Evolutionary conservation across 2,113 vertebrate genomes (phyloP).

Genomic region (Marmota flaviventris): DNA sequence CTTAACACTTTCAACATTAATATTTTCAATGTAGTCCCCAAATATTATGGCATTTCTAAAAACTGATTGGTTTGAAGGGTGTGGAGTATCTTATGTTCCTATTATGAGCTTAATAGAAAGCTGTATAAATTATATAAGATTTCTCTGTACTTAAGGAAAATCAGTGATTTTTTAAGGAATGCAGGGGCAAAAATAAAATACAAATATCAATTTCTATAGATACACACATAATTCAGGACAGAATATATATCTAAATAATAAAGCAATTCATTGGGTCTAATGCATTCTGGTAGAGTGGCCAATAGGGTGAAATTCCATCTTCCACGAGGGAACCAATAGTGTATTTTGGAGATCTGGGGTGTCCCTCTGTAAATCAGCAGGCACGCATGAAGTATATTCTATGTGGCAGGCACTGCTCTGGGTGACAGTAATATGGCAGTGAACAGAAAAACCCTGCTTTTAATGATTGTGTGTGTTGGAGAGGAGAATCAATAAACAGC

Average conservation of each 20-base stretch:
- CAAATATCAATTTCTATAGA: constrained; percentile 12
- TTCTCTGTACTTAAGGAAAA: neutral
- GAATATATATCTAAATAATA: neutral
- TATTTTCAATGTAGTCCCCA: neutral
- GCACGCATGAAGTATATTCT: neutral
- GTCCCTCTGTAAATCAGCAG: neutral
- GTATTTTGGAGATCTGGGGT: neutral
- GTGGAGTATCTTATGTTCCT: neutral
- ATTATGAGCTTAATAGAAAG: constrained; percentile 7
- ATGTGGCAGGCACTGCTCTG: neutral
- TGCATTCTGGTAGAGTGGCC: neutral
- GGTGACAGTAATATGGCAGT: neutral
- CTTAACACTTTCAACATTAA: constrained; percentile 54
- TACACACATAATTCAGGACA: neutral
- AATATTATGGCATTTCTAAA: neutral
- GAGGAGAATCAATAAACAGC: neutral
- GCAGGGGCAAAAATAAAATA: neutral
- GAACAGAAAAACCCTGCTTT: neutral
- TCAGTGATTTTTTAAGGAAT: constrained; percentile 34
- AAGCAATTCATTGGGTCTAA: neutral
- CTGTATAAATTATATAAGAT: neutral
- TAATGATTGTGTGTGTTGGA: neutral
- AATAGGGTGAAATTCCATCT: constrained; percentile 4
- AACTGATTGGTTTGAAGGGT: neutral
- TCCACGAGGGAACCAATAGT: neutral